A percentile compares a stretch with the other conserved stretches of the same genome.
phyloP scores from a whole-genome alignment of 2,888 invertebrate genomes.

The Mamestra brassicae region DNA sequence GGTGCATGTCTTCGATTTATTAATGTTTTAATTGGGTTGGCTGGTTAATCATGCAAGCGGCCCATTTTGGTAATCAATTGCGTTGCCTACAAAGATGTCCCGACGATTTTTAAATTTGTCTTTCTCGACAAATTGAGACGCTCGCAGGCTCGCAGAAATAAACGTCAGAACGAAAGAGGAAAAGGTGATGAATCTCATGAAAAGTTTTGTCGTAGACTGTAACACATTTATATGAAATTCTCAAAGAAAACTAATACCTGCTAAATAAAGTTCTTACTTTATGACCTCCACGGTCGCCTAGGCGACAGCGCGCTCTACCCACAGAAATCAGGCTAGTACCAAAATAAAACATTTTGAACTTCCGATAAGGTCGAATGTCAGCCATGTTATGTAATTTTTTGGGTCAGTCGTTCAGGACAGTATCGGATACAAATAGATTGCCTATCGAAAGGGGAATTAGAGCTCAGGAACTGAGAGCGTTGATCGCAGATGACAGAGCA shows the following conservation, averaged over 20 bases:
- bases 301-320: background rate
- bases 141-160: background rate
- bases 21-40: no score
- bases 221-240: background rate
- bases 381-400: conserved; percentile 9
- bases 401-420: conserved; percentile 21
- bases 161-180: background rate
- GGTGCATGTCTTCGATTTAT: no score
- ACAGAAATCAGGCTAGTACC: conserved; percentile 27
- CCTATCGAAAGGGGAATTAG: conserved; percentile 24
- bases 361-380: conserved; percentile 37
- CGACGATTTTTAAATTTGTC: no score
- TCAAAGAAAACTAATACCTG: conserved; percentile 1
- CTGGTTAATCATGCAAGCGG: no score
- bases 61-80: no score
- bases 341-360: conserved; percentile 37
- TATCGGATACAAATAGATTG: conserved; percentile 26
- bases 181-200: background rate
- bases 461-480: background rate
- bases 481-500: background rate
- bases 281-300: conserved; percentile 1
- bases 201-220: background rate
- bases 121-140: no score
- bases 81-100: no score
- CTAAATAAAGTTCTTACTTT: background rate